Conservation (phyloP, 2,797 vertebrate genomes). For the Astyanax mexicanus region DNA sequence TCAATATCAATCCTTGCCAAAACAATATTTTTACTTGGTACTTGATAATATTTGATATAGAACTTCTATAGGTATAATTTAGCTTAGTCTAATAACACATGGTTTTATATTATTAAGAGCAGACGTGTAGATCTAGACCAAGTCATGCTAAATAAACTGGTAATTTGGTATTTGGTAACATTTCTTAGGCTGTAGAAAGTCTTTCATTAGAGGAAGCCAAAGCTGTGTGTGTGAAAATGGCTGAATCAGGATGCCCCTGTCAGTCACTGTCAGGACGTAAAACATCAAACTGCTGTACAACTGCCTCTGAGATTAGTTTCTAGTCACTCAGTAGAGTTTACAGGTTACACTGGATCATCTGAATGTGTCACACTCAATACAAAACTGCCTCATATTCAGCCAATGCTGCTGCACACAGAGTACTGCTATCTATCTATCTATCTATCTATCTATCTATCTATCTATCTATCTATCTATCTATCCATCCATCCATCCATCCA, state of each 20-base stretch:
- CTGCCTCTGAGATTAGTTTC: constrained; percentile 18
- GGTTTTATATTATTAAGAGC: no score
- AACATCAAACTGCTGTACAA: background rate
- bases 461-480: no score
- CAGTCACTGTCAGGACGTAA: constrained; percentile 6
- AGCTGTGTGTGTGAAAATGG: background rate
- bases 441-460: no score
- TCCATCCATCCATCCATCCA: no score
- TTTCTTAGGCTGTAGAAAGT: background rate
- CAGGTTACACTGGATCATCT: background rate
- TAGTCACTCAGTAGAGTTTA: constrained; percentile 16
- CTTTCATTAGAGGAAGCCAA: background rate
- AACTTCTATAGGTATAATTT: no score
- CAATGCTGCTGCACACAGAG: no score
- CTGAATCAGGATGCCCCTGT: constrained; percentile 4
- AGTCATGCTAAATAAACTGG: background rate
- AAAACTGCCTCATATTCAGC: background rate
- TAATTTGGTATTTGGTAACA: no score
- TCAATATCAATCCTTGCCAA: background rate
- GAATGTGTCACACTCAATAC: background rate
- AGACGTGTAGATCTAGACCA: background rate
- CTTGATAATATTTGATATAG: no score
- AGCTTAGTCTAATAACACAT: no score
- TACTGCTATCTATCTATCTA: no score
- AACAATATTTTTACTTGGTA: no score